phyloP scores from a whole-genome alignment of 1,140 invertebrate species.

The Archegozetes longisetosus region DNA sequence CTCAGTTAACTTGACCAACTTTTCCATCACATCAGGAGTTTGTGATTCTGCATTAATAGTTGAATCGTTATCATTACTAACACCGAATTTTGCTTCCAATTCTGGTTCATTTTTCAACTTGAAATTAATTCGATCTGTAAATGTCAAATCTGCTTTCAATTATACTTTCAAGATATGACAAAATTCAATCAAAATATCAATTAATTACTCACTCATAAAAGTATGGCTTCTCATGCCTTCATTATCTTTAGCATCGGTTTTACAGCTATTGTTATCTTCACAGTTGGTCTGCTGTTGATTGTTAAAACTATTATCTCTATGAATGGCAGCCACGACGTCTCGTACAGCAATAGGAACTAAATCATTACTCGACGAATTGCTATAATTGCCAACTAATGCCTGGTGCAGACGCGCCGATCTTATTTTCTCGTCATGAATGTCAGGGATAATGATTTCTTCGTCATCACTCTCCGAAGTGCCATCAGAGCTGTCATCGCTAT shows the following conservation, averaged over 20 bases:
- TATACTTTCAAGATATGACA: not conserved
- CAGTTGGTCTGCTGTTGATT: too few species aligned
- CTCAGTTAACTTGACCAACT: not conserved
- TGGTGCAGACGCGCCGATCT: not conserved
- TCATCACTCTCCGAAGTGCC: conserved; percentile 11
- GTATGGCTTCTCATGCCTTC: not conserved
- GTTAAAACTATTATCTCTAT: not conserved
- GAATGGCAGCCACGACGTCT: not conserved
- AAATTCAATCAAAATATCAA: not conserved
- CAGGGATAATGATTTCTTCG: not conserved
- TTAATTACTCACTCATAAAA: not conserved
- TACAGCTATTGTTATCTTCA: too few species aligned
- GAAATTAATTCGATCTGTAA: not conserved
- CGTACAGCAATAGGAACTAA: not conserved
- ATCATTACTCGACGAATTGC: not conserved
- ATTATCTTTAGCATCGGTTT: too few species aligned
- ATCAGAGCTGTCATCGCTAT: conserved; percentile 6
- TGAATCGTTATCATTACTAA: not conserved
- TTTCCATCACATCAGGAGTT: not conserved
- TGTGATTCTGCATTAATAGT: not conserved
- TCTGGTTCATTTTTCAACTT: not conserved
- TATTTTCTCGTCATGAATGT: not conserved
- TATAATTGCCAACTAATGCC: not conserved
- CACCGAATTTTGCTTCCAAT: not conserved
- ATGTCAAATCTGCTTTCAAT: not conserved